Evolutionary conservation across 2,888 invertebrate genomes (phyloP).

Genomic region (Meiosimyza platycephala): DNA sequence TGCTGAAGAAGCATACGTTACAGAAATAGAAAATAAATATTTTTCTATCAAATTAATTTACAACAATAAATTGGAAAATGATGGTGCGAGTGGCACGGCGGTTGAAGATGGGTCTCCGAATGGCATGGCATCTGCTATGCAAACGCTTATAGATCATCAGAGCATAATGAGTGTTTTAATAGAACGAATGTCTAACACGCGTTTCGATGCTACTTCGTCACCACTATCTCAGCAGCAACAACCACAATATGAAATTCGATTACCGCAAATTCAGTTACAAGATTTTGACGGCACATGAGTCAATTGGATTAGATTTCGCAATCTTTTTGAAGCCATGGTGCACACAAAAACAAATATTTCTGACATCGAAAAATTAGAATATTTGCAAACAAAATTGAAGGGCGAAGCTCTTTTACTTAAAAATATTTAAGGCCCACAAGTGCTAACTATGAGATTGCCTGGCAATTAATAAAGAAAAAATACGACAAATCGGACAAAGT

Average conservation of each 20-base stretch:
- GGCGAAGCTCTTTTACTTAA: slow-evolving; percentile 37
- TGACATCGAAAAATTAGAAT: slow-evolving; percentile 39
- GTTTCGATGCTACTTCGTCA: background rate
- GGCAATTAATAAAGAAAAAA: too few species aligned
- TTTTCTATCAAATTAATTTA: too few species aligned
- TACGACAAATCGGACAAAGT: too few species aligned
- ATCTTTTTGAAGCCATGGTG: slow-evolving; percentile 38
- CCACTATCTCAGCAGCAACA: background rate
- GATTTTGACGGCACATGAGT: slow-evolving; percentile 29
- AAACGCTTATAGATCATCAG: background rate
- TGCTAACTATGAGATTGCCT: too few species aligned
- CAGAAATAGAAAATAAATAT: too few species aligned
- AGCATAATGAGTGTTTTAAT: background rate
- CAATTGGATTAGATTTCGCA: slow-evolving; percentile 39
- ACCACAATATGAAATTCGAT: slow-evolving; percentile 24
- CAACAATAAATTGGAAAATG: too few species aligned
- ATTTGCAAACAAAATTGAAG: slow-evolving; percentile 39
- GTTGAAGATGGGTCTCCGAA: background rate
- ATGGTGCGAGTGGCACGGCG: too few species aligned
- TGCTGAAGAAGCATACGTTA: too few species aligned
- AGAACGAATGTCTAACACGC: background rate
- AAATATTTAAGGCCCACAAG: slow-evolving; percentile 41
- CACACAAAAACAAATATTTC: slow-evolving; percentile 36
- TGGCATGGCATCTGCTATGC: background rate
- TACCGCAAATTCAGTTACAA: slow-evolving; percentile 41